Conservation (phyloP, 2,888 invertebrate genomes). For the Apantesis nais region DNA sequence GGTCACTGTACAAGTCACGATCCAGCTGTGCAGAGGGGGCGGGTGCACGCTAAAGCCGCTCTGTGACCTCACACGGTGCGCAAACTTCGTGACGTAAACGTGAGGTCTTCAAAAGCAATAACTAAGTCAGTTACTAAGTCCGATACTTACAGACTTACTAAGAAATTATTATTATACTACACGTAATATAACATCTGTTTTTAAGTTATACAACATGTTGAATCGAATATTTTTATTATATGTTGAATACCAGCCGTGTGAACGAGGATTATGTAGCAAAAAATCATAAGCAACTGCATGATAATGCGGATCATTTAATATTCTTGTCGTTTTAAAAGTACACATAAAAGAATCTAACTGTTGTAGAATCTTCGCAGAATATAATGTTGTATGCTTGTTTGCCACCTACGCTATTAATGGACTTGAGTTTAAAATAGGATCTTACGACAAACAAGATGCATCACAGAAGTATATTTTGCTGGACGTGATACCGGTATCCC, state of each 20-base stretch:
- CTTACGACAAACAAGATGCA: conserved; percentile 5
- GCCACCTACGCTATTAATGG: neutral
- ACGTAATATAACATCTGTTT: conserved; percentile 1
- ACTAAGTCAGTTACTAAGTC: neutral
- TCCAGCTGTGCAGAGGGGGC: conserved; percentile 27
- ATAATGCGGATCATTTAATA: conserved; percentile 33
- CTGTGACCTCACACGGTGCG: conserved; percentile 42
- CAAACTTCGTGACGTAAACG: conserved; percentile 33
- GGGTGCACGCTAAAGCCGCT: conserved; percentile 22
- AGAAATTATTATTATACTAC: neutral
- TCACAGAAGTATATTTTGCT: conserved; percentile 11
- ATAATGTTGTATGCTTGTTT: neutral
- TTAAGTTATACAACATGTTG: neutral
- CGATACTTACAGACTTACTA: neutral
- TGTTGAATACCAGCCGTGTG: neutral
- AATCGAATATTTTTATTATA: conserved; percentile 4
- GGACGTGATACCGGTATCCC: conserved; percentile 19
- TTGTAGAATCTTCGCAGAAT: neutral
- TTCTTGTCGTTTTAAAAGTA: conserved; percentile 28
- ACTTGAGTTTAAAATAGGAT: neutral
- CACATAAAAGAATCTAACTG: neutral
- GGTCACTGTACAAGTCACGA: conserved; percentile 49
- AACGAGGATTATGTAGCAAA: conserved; percentile 25
- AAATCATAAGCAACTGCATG: conserved; percentile 29
- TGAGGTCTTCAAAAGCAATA: conserved; percentile 3